A percentile compares a stretch with the other conserved stretches of the same genome.
Evolutionary conservation across 2,888 invertebrate genomes (phyloP).

Genomic region (Drosophila paranaensis): DNA sequence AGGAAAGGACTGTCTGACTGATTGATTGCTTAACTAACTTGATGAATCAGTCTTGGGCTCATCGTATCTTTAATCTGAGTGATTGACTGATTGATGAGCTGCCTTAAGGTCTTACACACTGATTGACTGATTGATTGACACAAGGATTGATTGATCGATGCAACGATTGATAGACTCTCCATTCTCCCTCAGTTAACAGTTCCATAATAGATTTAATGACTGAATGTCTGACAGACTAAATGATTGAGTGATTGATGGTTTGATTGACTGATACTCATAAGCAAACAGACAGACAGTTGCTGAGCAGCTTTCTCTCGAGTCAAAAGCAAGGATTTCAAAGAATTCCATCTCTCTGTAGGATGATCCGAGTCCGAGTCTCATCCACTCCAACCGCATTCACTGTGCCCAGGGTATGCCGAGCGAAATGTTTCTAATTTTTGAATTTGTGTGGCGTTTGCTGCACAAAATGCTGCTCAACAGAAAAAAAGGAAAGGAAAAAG

Average conservation of each 20-base stretch:
- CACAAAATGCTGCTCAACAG: constrained; percentile 46
- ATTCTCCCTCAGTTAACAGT: too few relatives aligned
- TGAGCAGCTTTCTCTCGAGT: too few relatives aligned
- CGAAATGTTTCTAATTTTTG: constrained; percentile 56
- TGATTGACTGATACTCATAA: background rate
- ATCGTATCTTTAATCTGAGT: too few relatives aligned
- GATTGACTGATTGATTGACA: background rate
- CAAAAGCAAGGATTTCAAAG: background rate
- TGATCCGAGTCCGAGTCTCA: background rate
- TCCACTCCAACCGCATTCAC: background rate
- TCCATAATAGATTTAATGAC: background rate
- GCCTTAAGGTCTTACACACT: background rate
- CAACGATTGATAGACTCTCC: background rate
- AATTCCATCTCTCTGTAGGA: background rate
- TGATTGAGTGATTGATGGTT: background rate
- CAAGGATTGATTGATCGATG: background rate
- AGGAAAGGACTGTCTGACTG: too few relatives aligned
- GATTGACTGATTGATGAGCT: background rate
- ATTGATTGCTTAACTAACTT: background rate
- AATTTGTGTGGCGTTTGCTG: constrained; percentile 29
- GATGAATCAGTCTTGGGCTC: too few relatives aligned
- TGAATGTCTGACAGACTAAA: background rate
- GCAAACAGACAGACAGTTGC: too few relatives aligned
- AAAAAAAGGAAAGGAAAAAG: constrained; percentile 1
- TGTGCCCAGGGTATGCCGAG: constrained; percentile 1